Evolutionary conservation across 2,113 vertebrate species (phyloP), one percentile per base, ranked within the genome.

Genomic region (Gulo gulo): DNA sequence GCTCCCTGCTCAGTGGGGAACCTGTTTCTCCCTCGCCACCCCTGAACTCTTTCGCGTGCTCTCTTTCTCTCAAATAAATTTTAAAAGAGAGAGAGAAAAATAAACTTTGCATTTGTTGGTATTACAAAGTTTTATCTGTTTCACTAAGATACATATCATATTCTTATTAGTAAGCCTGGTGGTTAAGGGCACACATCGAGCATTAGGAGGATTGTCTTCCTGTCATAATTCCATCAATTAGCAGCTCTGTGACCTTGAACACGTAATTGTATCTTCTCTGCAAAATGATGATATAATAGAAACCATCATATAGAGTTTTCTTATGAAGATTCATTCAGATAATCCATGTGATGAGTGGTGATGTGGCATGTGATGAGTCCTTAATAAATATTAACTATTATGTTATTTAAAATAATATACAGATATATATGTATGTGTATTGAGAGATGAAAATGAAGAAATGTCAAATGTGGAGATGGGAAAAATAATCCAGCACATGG

Each of bases 371-470:
- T 94, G 39, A 31, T 93, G 34, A 88, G 4, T 76, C 16, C 61
- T 92, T 92, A 59, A 52, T 89, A 92, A 93, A 92, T 61, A 80
- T 84, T 59, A 96, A 74, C 20, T 86, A 74, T 80, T 88, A 69
- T 47, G 63, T 92, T 94, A 88, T 69, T 96, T 69, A 50, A 97
- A 94, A 50, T 81, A 67, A 67, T 63, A 52, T 86, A 12, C 7
- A n/a, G 69, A 31, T 34, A 83, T 24, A 42, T 21, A 50, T 45
- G 0, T 52, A 83, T 52, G 10, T 20, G 57, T 24, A 20, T 39
- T 81, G 24, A 89, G 57, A 87, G 14, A 57, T 79, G 42, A 89
- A 87, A 95, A 86, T 91, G 57, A 80, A 89, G 61, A 93, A 29
- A 45, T 55, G 3, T 83, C 93, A 88, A 14, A 78, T 83, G 29